These are phyloP conservation scores for Axinella damicornis DNA, from an alignment of 37 sponge, comb jelly and placozoan species.

Conservation along the genomic window DNA sequence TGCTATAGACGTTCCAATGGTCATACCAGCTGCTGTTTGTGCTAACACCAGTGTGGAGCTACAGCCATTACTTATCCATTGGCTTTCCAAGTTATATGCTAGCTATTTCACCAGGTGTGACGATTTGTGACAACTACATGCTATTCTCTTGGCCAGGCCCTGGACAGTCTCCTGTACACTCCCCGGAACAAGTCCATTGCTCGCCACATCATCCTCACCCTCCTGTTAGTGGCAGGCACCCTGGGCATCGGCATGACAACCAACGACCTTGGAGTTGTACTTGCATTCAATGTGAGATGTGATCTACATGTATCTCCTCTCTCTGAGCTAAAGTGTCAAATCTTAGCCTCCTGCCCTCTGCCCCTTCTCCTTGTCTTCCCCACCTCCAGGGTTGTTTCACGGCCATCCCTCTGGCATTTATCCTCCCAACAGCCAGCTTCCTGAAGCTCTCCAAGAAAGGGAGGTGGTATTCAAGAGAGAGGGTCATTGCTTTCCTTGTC, in stretches of 20 bases:
- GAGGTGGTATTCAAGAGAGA: conserved; percentile 39
- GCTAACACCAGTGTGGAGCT: no score
- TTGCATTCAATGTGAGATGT: conserved; percentile 69
- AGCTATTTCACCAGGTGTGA: no score
- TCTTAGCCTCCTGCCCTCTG: no score
- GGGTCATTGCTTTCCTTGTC: conserved; percentile 32
- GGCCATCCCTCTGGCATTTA: conserved; percentile 74
- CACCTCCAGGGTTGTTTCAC: conserved; percentile 64
- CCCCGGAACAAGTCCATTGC: conserved; percentile 45
- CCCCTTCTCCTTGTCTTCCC: no score
- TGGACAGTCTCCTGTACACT: conserved; percentile 55
- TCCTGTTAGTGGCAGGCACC: conserved; percentile 38
- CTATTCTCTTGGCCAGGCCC: not conserved
- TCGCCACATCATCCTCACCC: conserved; percentile 65
- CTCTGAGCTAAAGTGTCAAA: no score
- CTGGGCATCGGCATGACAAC: conserved; percentile 52
- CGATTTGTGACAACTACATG: not conserved
- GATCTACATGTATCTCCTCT: no score
- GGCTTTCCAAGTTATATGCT: no score
- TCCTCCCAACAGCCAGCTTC: conserved; percentile 69
- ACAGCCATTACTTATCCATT: no score
- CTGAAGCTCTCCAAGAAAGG: conserved; percentile 52
- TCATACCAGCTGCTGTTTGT: no score
- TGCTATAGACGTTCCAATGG: no score
- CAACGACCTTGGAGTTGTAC: conserved; percentile 63